These are phyloP conservation scores for Aphelenchoides besseyi DNA, from an alignment of 1,140 invertebrate species.

Conservation along the genomic window DNA sequence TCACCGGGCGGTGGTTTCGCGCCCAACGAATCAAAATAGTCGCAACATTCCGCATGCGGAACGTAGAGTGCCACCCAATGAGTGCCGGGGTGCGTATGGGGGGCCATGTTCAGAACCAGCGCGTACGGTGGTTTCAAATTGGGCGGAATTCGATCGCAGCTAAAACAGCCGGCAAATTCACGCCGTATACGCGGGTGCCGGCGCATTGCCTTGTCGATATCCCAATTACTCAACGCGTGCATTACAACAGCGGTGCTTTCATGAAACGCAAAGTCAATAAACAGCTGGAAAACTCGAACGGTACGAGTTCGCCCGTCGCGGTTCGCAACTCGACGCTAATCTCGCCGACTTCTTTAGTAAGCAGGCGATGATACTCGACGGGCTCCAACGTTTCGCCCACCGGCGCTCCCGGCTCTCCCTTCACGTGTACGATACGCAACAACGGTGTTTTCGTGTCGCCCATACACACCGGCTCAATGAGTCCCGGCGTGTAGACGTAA, in stretches of 20 bases:
- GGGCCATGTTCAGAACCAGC: background rate
- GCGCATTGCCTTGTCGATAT: background rate
- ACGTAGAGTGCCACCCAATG: background rate
- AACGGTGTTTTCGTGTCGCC: slow-evolving; percentile 28
- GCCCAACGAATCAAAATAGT: background rate
- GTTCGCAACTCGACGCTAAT: slow-evolving; percentile 31
- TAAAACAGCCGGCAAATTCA: background rate
- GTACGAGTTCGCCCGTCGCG: background rate
- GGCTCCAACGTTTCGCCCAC: slow-evolving; percentile 11
- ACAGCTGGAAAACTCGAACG: background rate
- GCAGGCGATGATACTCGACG: slow-evolving; percentile 26
- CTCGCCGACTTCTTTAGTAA: slow-evolving; percentile 23
- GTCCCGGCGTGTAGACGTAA: slow-evolving; percentile 35
- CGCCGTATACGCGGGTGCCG: background rate
- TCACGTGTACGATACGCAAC: slow-evolving; percentile 26
- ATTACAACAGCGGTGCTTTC: background rate
- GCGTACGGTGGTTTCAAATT: background rate
- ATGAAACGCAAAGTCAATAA: background rate
- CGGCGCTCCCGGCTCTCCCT: slow-evolving; percentile 10
- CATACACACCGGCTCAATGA: slow-evolving; percentile 28
- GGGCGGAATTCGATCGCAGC: background rate
- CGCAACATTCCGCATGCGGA: background rate
- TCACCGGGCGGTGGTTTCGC: background rate
- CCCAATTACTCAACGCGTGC: background rate
- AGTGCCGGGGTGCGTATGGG: background rate